A percentile compares a stretch with the other conserved stretches of the same genome.
phyloP scores from a whole-genome alignment of 2,113 vertebrate genomes.

The Oostethus manadensis region DNA sequence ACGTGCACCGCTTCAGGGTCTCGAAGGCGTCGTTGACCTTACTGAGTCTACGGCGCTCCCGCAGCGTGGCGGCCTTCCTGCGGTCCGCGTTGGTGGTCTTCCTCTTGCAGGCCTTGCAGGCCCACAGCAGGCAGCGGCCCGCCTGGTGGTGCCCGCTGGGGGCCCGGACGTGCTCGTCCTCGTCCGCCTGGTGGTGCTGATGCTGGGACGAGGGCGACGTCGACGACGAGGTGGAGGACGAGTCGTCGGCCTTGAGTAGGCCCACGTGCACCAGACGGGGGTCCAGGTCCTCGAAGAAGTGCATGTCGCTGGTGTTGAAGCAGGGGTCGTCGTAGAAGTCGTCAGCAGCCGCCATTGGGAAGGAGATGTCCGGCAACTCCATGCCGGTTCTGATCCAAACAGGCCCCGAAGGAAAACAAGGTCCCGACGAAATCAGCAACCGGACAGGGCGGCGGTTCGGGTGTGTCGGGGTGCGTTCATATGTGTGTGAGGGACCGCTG shows the following conservation, averaged over 20 bases:
- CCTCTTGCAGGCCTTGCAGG: constrained; percentile 96
- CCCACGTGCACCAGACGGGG: constrained; percentile 88
- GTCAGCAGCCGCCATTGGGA: constrained; percentile 82
- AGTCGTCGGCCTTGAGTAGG: constrained; percentile 84
- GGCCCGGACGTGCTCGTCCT: constrained; percentile 92
- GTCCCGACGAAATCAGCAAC: background rate
- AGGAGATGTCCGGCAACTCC: constrained; percentile 87
- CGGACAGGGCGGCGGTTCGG: background rate
- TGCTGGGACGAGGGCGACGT: constrained; percentile 37
- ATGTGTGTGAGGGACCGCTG: background rate
- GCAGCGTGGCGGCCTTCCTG: constrained; percentile 92
- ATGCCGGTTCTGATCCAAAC: constrained; percentile 54
- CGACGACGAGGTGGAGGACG: constrained; percentile 58
- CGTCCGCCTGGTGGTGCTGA: constrained; percentile 67
- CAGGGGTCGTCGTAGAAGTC: constrained; percentile 97
- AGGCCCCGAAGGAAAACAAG: background rate
- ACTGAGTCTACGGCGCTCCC: constrained; percentile 88
- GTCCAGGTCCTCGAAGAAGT: constrained; percentile 96
- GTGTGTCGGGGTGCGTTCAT: background rate
- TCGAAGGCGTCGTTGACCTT: constrained; percentile 98
- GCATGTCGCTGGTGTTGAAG: constrained; percentile 93
- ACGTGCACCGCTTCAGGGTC: constrained; percentile 93
- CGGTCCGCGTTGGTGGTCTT: constrained; percentile 95
- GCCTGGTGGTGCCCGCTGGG: constrained; percentile 96
- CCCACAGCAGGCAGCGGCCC: constrained; percentile 93